These are phyloP conservation scores for Luperina nickerlii DNA, from an alignment of 2,888 invertebrate genomes.

Conservation along the genomic window DNA sequence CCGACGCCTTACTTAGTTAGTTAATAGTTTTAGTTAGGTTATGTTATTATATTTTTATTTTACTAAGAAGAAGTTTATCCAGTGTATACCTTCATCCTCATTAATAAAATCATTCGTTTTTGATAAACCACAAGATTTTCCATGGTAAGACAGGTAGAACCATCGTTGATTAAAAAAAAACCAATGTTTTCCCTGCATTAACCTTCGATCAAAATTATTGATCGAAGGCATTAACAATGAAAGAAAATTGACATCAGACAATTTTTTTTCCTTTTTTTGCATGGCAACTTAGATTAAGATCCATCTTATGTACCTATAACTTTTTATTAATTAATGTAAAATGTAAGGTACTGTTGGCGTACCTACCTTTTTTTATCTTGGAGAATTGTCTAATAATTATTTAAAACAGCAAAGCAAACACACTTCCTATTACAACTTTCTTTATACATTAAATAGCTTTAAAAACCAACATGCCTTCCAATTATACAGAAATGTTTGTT, in stretches of 20 bases:
- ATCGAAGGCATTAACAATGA: not conserved
- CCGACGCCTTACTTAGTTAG: not conserved
- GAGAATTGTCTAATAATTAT: not conserved
- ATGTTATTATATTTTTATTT: not conserved
- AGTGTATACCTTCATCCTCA: not conserved
- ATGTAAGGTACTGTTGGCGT: not conserved
- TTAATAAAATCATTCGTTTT: not conserved
- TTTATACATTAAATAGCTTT: not conserved
- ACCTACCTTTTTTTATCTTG: not conserved
- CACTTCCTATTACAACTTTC: slow-evolving; percentile 1
- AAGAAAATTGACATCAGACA: not conserved
- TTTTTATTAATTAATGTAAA: not conserved
- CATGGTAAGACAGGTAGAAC: not conserved
- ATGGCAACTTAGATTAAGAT: not conserved
- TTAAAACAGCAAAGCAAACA: slow-evolving; percentile 4
- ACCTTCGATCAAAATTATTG: no score
- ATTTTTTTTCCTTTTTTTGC: not conserved
- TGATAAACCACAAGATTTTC: not conserved
- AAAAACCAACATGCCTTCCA: not conserved
- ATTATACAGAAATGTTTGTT: not conserved
- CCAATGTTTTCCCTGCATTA: not conserved
- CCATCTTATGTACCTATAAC: not conserved
- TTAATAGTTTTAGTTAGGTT: no score
- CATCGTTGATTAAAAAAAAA: not conserved
- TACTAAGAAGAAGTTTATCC: not conserved